phyloP scores from a whole-genome alignment of 2,797 vertebrate genomes.

The Macroramphosus scolopax region DNA sequence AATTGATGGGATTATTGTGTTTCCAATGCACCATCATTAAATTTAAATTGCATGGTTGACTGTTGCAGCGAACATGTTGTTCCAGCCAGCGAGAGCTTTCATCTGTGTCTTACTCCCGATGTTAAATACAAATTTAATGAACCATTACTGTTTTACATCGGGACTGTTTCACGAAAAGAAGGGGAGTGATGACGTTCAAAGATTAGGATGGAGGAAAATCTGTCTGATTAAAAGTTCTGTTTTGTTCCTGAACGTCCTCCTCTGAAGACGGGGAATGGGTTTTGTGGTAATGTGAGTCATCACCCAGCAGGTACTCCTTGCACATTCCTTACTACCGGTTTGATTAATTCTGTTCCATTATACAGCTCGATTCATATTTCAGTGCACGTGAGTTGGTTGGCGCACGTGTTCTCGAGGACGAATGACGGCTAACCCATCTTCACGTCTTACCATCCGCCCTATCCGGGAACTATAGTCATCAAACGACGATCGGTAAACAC shows the following conservation, averaged over 20 bases:
- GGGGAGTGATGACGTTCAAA: not conserved
- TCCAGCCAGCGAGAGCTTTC: not conserved
- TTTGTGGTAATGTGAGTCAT: no score
- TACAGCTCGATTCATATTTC: no score
- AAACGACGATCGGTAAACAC: slow-evolving; percentile 43
- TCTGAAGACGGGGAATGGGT: no score
- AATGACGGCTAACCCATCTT: slow-evolving; percentile 13
- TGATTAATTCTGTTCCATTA: no score
- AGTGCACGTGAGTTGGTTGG: no score
- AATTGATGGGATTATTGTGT: slow-evolving; percentile 15
- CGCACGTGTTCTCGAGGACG: slow-evolving; percentile 15
- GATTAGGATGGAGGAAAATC: slow-evolving; percentile 1
- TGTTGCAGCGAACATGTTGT: slow-evolving; percentile 5
- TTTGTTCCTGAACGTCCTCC: not conserved
- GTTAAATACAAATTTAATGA: not conserved
- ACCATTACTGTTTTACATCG: not conserved
- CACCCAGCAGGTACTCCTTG: no score
- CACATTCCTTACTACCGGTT: no score
- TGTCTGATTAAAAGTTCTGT: slow-evolving; percentile 3
- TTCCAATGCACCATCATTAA: not conserved
- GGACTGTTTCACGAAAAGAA: not conserved
- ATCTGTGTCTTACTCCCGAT: not conserved
- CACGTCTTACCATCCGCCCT: not conserved
- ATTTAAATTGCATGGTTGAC: slow-evolving; percentile 9
- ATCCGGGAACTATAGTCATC: slow-evolving; percentile 47